Conservation (phyloP, 2,888 invertebrate genomes). For the Drosophila vallismaia region DNA sequence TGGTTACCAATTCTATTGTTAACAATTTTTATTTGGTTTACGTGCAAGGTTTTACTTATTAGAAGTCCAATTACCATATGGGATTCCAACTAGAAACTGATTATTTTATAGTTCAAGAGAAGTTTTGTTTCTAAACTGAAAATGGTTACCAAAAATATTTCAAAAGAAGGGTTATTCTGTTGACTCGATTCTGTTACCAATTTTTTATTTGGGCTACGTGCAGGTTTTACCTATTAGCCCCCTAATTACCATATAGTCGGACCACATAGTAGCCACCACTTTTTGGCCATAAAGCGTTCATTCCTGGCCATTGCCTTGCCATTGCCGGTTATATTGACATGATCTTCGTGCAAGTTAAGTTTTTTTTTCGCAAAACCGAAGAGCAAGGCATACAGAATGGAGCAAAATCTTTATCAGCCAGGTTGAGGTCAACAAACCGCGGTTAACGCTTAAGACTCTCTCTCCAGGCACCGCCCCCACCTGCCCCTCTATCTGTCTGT, state of each 20-base stretch:
- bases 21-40: conserved; percentile 76
- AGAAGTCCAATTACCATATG: conserved; percentile 49
- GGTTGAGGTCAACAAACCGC: conserved; percentile 69
- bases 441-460: conserved; percentile 17
- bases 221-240: conserved; percentile 71
- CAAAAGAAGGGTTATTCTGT: neutral
- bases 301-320: neutral
- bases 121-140: neutral
- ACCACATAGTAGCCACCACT: conserved; percentile 23
- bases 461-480: neutral
- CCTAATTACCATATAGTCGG: conserved; percentile 50
- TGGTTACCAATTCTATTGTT: conserved; percentile 50
- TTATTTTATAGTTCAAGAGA: neutral
- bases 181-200: conserved; percentile 55
- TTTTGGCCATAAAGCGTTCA: conserved; percentile 29
- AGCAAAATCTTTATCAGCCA: conserved; percentile 72
- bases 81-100: neutral
- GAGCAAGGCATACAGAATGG: conserved; percentile 32
- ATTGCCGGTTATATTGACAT: conserved; percentile 59
- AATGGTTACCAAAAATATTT: too few species aligned
- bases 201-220: conserved; percentile 75
- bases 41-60: conserved; percentile 74
- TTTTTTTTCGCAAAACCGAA: conserved; percentile 47
- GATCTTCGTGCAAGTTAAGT: conserved; percentile 68
- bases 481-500: neutral